phyloP scores from a whole-genome alignment of 1,140 invertebrate species.

The Cydia amplana region DNA sequence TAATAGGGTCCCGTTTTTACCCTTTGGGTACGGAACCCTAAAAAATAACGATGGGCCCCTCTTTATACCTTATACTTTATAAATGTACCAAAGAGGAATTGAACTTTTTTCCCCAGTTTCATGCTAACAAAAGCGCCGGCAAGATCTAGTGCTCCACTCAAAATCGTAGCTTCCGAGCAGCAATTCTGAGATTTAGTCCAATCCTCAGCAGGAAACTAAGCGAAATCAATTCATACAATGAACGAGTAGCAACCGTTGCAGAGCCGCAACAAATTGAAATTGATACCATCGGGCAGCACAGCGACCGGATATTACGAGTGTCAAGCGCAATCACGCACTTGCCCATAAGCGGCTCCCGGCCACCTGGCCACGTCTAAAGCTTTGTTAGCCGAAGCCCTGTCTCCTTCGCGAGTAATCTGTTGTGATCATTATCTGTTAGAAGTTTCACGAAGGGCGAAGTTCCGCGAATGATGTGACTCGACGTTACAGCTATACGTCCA shows the following conservation, averaged over 20 bases:
- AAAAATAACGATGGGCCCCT: too few species aligned
- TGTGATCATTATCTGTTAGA: slow-evolving; percentile 31
- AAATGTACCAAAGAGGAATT: too few species aligned
- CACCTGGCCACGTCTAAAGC: slow-evolving; percentile 45
- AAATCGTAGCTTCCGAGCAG: slow-evolving; percentile 61
- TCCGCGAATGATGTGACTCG: slow-evolving; percentile 25
- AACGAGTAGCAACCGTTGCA: slow-evolving; percentile 66
- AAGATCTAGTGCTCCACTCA: not conserved
- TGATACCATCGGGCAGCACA: slow-evolving; percentile 74
- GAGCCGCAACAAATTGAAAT: slow-evolving; percentile 76
- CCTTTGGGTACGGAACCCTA: too few species aligned
- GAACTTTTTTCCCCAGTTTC: too few species aligned
- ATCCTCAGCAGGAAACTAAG: slow-evolving; percentile 72
- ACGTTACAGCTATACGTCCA: slow-evolving; percentile 20
- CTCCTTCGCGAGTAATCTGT: slow-evolving; percentile 22
- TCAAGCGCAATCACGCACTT: slow-evolving; percentile 71
- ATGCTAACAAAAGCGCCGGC: too few species aligned
- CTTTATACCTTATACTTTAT: too few species aligned
- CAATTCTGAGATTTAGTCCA: slow-evolving; percentile 66
- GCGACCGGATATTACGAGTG: slow-evolving; percentile 74
- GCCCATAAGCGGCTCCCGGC: slow-evolving; percentile 33
- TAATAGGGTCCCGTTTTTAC: too few species aligned
- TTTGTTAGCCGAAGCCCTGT: slow-evolving; percentile 39
- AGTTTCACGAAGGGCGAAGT: slow-evolving; percentile 21
- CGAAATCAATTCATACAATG: slow-evolving; percentile 70